Conservation (phyloP, 2,113 vertebrate species). For the Cheirogaleus medius region DNA sequence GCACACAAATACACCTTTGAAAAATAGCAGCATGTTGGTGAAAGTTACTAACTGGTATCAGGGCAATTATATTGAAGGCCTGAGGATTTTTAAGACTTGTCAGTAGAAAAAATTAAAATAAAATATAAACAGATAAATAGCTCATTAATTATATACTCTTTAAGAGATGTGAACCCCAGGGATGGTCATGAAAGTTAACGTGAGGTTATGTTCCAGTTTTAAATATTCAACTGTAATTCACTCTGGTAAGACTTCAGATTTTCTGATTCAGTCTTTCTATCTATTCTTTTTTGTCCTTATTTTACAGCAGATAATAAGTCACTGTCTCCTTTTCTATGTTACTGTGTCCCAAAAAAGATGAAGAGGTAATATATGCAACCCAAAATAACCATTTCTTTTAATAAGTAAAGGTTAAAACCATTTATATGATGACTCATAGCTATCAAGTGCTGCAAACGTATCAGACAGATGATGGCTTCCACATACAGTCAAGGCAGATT, state of each 20-base stretch:
- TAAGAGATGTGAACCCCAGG: background rate
- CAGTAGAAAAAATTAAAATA: background rate
- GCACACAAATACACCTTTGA: background rate
- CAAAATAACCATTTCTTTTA: slow-evolving; percentile 61
- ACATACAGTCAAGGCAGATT: background rate
- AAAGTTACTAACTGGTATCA: background rate
- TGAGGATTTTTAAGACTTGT: background rate
- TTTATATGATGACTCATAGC: slow-evolving; percentile 58
- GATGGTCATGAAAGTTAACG: background rate
- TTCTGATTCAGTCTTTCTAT: slow-evolving; percentile 19
- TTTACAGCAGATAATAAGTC: slow-evolving; percentile 50
- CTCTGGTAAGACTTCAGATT: slow-evolving; percentile 1
- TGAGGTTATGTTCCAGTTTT: background rate
- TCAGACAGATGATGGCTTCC: background rate
- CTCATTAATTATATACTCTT: background rate
- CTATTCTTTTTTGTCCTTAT: slow-evolving; percentile 56
- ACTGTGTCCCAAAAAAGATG: slow-evolving; percentile 47
- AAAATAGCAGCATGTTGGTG: background rate
- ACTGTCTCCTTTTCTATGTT: slow-evolving; percentile 57
- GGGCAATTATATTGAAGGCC: background rate
- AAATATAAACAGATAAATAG: background rate
- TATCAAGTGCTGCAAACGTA: background rate
- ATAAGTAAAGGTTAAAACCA: slow-evolving; percentile 65
- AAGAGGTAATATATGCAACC: slow-evolving; percentile 63
- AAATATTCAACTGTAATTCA: background rate